Evolutionary conservation across 2,113 vertebrate species (phyloP).

Genomic region (Chaetorhynchus papuensis): DNA sequence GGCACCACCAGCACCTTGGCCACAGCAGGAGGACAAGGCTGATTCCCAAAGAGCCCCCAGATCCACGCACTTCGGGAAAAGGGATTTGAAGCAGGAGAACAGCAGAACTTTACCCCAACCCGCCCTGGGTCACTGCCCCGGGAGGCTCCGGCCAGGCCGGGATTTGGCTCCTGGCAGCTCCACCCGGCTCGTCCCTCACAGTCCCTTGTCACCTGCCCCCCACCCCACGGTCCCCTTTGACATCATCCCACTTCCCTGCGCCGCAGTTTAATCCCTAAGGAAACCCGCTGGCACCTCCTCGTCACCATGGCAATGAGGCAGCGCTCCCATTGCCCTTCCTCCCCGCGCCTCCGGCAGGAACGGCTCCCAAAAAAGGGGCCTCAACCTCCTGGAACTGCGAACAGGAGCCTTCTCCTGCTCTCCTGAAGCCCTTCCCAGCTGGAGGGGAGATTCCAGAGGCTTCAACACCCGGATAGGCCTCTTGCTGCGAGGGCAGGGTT

Average conservation of each 20-base stretch:
- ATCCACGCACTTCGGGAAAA: accelerated
- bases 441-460: neutral
- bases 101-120: neutral
- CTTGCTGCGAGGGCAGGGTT: accelerated
- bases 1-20: neutral
- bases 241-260: neutral
- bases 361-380: neutral
- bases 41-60: neutral
- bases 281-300: neutral
- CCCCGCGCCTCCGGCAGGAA: accelerated
- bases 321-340: neutral
- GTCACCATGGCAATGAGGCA: neutral
- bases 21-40: too few species aligned
- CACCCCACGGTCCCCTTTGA: too few species aligned
- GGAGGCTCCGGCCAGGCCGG: neutral
- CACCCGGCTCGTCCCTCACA: neutral
- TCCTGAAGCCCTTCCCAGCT: accelerated
- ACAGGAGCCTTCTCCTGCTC: neutral
- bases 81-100: neutral
- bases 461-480: accelerated
- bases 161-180: neutral
- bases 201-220: too few species aligned
- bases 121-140: accelerated
- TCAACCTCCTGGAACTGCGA: accelerated
- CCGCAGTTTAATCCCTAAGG: neutral